Conservation (phyloP, 1,140 invertebrate genomes). For the Himalopsyche phryganea region DNA sequence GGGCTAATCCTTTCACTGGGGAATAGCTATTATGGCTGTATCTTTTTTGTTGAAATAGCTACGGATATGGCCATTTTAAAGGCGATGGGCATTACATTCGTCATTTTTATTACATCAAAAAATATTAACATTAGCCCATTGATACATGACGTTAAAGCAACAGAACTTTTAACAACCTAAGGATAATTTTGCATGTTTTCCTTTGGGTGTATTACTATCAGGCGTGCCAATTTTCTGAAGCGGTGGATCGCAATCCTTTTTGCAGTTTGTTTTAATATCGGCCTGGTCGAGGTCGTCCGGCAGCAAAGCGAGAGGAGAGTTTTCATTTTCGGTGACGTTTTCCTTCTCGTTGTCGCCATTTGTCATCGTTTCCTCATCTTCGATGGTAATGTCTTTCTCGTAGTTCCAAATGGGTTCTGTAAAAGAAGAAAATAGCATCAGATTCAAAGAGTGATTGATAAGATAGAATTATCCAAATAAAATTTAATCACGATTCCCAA, state of each 20-base stretch:
- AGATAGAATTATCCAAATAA: no score
- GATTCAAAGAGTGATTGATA: no score
- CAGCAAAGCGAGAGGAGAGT: neutral
- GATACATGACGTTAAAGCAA: no score
- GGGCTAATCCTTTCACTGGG: no score
- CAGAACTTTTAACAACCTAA: conserved; percentile 11
- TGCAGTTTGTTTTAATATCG: neutral
- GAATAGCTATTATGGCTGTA: no score
- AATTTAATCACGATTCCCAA: no score
- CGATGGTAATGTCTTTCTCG: neutral
- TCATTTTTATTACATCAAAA: no score
- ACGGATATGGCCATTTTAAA: no score
- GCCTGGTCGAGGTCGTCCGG: conserved; percentile 1
- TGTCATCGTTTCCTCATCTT: neutral
- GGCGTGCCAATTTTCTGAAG: neutral
- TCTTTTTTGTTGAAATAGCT: no score
- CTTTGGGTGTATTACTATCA: conserved; percentile 4
- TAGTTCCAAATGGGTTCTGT: conserved; percentile 17
- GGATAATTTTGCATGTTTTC: conserved; percentile 13
- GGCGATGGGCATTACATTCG: no score
- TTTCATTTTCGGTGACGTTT: conserved; percentile 4
- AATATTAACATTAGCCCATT: no score
- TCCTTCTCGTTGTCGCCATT: conserved; percentile 11
- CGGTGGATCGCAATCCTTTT: neutral
- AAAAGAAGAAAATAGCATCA: conserved; percentile 6